Conservation (phyloP, 2,797 vertebrate genomes). For the Dipus sagitta region DNA sequence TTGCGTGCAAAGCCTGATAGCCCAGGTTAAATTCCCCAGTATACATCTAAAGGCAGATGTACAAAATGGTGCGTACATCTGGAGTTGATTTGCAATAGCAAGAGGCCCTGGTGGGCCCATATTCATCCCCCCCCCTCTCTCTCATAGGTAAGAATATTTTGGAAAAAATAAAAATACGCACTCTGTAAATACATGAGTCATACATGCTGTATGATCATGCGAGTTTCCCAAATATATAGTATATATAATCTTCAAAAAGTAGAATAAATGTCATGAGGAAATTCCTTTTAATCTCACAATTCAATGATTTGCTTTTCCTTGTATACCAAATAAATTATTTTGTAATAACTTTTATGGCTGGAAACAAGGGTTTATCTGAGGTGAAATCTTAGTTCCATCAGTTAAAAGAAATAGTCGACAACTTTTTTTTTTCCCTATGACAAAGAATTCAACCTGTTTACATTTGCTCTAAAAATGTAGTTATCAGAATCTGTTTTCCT, state of each 20-base stretch:
- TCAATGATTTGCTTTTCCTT: not conserved
- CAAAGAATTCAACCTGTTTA: slow-evolving; percentile 48
- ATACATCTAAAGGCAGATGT: no score
- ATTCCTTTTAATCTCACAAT: not conserved
- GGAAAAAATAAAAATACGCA: not conserved
- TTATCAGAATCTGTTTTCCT: not conserved
- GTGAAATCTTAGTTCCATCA: not conserved
- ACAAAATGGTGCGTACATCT: no score
- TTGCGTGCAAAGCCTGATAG: no score
- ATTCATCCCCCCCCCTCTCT: no score
- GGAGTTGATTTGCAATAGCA: no score
- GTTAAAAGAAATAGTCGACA: slow-evolving; percentile 46
- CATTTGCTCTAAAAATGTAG: slow-evolving; percentile 20
- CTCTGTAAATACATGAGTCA: not conserved
- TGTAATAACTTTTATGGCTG: slow-evolving; percentile 15
- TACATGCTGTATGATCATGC: not conserved
- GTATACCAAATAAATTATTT: slow-evolving; percentile 35
- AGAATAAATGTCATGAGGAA: not conserved
- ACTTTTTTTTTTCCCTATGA: not conserved
- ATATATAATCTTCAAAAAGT: not conserved
- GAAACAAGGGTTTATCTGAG: not conserved
- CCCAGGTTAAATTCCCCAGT: no score
- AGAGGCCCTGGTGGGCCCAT: no score
- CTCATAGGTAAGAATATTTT: no score
- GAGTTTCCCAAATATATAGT: not conserved